phyloP scores from a whole-genome alignment of 92 coral and sea anemone species.

The Heteractis magnifica region DNA sequence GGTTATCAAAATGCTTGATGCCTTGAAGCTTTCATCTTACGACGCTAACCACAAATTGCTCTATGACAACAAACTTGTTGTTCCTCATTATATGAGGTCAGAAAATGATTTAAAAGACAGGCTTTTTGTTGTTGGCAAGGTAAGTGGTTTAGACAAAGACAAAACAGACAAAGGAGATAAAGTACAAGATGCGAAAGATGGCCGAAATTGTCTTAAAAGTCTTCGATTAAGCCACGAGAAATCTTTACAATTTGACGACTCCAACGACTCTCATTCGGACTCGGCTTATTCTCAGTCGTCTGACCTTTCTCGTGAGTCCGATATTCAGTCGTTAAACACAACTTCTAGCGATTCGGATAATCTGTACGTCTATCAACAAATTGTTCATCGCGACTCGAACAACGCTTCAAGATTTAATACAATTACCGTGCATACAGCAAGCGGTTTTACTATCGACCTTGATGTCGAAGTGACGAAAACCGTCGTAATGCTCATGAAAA shows the following conservation, averaged over 20 bases:
- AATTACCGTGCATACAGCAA: conserved; percentile 35
- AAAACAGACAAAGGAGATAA: background rate
- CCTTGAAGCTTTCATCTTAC: conserved; percentile 18
- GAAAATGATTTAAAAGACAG: background rate
- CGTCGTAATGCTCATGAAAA: conserved; percentile 85
- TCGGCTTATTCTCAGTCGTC: conserved; percentile 69
- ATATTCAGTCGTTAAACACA: conserved; percentile 62
- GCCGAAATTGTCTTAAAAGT: background rate
- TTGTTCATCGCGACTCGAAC: conserved; percentile 7
- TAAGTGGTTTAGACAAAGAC: background rate
- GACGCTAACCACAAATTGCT: conserved; percentile 14
- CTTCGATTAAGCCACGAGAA: background rate
- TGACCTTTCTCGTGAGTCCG: conserved; percentile 50
- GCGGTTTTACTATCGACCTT: conserved; percentile 53
- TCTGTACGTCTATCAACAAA: conserved; percentile 61
- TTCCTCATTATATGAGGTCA: conserved; percentile 10
- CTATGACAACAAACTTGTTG: conserved; percentile 1
- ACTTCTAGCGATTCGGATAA: conserved; percentile 76
- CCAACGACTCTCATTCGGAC: conserved; percentile 65
- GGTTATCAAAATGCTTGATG: conserved; percentile 38
- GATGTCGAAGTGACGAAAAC: conserved; percentile 73
- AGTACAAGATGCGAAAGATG: background rate
- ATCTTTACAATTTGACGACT: conserved; percentile 8
- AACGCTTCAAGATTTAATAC: conserved; percentile 26
- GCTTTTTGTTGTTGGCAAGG: background rate